Evolutionary conservation across 2,113 vertebrate genomes (phyloP).

Genomic region (Zapornia atra): DNA sequence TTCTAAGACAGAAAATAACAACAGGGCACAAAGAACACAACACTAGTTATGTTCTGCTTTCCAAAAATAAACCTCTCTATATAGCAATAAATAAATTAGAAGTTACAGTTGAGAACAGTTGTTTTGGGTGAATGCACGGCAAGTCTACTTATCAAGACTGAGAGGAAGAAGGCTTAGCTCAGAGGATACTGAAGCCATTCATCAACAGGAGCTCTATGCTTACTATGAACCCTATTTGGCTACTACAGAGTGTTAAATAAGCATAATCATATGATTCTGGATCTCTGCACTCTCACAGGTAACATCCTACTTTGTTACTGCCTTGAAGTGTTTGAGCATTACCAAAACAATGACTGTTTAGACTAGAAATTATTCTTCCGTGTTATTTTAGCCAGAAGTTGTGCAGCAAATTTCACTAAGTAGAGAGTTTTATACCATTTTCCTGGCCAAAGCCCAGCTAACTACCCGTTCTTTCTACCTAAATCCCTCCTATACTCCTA

Average conservation of each 20-base stretch:
- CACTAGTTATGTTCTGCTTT: neutral
- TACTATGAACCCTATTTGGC: rapidly evolving
- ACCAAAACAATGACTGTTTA: neutral
- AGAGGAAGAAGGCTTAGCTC: neutral
- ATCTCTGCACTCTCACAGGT: neutral
- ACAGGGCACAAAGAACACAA: neutral
- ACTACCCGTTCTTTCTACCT: neutral
- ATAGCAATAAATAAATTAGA: neutral
- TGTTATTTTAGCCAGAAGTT: neutral
- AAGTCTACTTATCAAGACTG: neutral
- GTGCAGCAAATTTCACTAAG: neutral
- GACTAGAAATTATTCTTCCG: neutral
- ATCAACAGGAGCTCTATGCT: neutral
- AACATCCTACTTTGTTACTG: neutral
- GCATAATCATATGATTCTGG: rapidly evolving
- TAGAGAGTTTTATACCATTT: neutral
- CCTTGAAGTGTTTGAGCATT: neutral
- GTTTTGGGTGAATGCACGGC: neutral
- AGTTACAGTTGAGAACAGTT: neutral
- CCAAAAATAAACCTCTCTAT: neutral
- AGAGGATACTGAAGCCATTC: neutral
- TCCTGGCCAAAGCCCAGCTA: neutral
- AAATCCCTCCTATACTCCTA: neutral
- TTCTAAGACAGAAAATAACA: neutral
- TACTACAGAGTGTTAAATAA: neutral